phyloP scores from a whole-genome alignment of 2,888 invertebrate species.

The Allacma fusca region DNA sequence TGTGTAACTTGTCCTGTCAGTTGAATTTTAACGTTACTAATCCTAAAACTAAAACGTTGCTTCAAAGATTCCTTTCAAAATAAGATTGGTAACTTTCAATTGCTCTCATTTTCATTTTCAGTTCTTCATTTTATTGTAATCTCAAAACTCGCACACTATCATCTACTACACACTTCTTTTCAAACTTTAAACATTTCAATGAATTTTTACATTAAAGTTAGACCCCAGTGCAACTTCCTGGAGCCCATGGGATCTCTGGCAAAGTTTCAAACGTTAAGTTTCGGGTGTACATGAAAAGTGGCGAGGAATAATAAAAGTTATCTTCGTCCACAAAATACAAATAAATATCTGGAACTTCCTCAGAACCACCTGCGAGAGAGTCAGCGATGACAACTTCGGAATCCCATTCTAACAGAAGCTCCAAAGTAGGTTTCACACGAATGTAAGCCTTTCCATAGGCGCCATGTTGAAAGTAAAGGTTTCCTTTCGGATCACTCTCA shows the following conservation, averaged over 20 bases:
- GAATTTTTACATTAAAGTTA: too few relatives aligned
- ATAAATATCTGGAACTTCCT: neutral
- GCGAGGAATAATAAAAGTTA: neutral
- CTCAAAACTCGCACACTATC: too few relatives aligned
- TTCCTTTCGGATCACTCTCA: neutral
- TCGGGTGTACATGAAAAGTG: neutral
- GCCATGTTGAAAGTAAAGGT: conserved; percentile 11
- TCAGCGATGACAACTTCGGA: conserved; percentile 41
- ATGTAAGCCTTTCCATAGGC: conserved; percentile 15
- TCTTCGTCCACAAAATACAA: conserved; percentile 3
- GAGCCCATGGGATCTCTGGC: conserved; percentile 40
- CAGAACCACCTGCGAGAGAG: neutral
- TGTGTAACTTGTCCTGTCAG: too few relatives aligned
- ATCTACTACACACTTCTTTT: too few relatives aligned
- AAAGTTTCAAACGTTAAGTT: conserved; percentile 35
- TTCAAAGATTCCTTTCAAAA: too few relatives aligned
- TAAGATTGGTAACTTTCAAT: too few relatives aligned
- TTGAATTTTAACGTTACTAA: too few relatives aligned
- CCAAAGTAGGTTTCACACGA: neutral
- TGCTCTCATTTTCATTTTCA: too few relatives aligned
- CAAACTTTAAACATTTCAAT: too few relatives aligned
- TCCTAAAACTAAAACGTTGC: too few relatives aligned
- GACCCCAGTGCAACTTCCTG: conserved; percentile 29
- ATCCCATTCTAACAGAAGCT: neutral
- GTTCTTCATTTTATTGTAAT: too few relatives aligned